These are phyloP conservation scores for Atrina japonica DNA, from an alignment of 2,888 invertebrate species.

Conservation along the genomic window DNA sequence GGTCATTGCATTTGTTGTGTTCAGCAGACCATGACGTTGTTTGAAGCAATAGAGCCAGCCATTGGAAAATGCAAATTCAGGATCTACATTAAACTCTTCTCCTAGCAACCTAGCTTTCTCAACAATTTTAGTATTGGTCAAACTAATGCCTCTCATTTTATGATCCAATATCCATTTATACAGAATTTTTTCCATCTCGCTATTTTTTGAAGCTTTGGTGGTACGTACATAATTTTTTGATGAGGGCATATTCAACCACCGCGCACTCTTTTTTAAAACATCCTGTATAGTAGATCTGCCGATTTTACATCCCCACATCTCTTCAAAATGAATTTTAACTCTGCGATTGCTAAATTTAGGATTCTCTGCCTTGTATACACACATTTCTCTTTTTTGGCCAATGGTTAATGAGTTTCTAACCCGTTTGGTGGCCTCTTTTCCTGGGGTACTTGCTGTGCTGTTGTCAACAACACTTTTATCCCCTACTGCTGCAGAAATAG, in stretches of 20 bases:
- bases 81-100: constrained; percentile 28
- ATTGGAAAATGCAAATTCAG: constrained; percentile 30
- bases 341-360: constrained; percentile 19
- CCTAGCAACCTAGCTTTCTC: constrained; percentile 28
- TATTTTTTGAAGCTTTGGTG: constrained; percentile 4
- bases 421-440: too few relatives aligned
- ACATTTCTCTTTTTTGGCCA: constrained; percentile 30
- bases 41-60: constrained; percentile 41
- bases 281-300: constrained; percentile 9
- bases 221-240: constrained; percentile 5
- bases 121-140: constrained; percentile 23
- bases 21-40: constrained; percentile 29
- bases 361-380: constrained; percentile 25
- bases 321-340: constrained; percentile 14
- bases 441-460: too few relatives aligned
- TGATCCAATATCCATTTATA: constrained; percentile 19
- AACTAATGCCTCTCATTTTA: constrained; percentile 12
- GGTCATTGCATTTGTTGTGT: constrained; percentile 16
- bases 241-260: constrained; percentile 7
- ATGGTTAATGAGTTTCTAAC: constrained; percentile 10
- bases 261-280: constrained; percentile 7
- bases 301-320: constrained; percentile 9
- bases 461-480: too few relatives aligned
- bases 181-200: constrained; percentile 16
- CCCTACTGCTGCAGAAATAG: too few relatives aligned